These are phyloP conservation scores for Papilio protenor DNA, from an alignment of 2,888 invertebrate species.

Conservation along the genomic window DNA sequence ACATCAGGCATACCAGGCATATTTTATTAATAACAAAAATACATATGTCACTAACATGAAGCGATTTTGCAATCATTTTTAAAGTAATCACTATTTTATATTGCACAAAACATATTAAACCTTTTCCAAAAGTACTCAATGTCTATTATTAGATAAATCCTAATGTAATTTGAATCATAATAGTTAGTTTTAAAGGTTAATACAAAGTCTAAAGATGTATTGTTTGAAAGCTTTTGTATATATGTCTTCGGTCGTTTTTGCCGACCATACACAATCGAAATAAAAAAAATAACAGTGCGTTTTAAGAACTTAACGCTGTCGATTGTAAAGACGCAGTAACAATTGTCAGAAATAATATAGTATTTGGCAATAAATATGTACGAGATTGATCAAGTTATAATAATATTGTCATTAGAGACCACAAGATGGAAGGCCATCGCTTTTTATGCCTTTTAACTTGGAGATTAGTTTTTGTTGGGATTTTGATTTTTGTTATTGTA, in stretches of 20 bases:
- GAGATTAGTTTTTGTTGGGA: constrained; percentile 46
- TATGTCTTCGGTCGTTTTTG: constrained; percentile 14
- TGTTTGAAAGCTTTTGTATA: neutral
- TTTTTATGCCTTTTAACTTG: constrained; percentile 52
- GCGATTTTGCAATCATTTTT: neutral
- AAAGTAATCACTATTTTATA: neutral
- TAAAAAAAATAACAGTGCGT: constrained; percentile 56
- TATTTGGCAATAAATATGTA: constrained; percentile 64
- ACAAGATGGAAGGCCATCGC: constrained; percentile 51
- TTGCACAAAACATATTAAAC: too few species aligned
- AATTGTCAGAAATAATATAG: constrained; percentile 61
- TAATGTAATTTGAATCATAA: too few species aligned
- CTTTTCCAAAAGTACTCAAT: neutral
- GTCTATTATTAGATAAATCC: too few species aligned
- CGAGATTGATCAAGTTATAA: constrained; percentile 57
- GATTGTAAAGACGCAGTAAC: constrained; percentile 60
- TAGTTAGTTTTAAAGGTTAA: too few species aligned
- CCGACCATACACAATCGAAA: constrained; percentile 43
- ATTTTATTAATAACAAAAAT: too few species aligned
- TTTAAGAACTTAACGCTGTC: constrained; percentile 55
- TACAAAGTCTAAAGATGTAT: neutral
- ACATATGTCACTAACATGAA: neutral
- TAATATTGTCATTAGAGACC: constrained; percentile 73
- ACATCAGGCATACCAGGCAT: too few species aligned
- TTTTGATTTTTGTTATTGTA: constrained; percentile 45